phyloP scores from a whole-genome alignment of 2,797 vertebrate species.

The Periparus ater region DNA sequence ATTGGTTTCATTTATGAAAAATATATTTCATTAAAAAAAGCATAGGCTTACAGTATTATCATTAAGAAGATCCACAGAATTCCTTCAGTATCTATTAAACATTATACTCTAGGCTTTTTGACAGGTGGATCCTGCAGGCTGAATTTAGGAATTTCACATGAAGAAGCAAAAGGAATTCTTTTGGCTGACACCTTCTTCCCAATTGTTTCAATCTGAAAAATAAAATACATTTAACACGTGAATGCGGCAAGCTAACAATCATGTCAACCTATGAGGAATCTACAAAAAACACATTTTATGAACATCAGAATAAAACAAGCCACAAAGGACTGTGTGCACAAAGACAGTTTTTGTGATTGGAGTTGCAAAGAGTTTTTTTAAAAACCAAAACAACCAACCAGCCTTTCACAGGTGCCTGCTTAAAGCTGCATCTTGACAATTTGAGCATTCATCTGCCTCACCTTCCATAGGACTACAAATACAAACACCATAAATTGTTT shows the following conservation, averaged over 20 bases:
- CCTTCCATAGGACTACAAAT: background rate
- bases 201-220: constrained; percentile 92
- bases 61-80: constrained; percentile 35
- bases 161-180: constrained; percentile 91
- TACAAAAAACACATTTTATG: background rate
- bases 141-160: constrained; percentile 84
- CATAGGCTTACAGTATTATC: constrained; percentile 42
- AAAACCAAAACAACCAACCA: background rate
- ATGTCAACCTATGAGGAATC: background rate
- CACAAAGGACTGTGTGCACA: background rate
- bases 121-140: constrained; percentile 83
- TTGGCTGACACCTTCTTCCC: constrained; percentile 91
- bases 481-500: background rate
- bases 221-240: background rate
- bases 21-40: constrained; percentile 70
- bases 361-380: background rate
- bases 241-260: background rate
- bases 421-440: background rate
- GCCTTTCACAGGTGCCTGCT: background rate
- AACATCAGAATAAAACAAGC: background rate
- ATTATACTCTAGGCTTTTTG: constrained; percentile 89
- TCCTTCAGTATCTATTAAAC: constrained; percentile 24
- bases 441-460: background rate
- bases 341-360: background rate
- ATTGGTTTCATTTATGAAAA: constrained; percentile 71